These are phyloP conservation scores for Spialia ferax DNA, from an alignment of 2,888 invertebrate genomes.

Conservation along the genomic window DNA sequence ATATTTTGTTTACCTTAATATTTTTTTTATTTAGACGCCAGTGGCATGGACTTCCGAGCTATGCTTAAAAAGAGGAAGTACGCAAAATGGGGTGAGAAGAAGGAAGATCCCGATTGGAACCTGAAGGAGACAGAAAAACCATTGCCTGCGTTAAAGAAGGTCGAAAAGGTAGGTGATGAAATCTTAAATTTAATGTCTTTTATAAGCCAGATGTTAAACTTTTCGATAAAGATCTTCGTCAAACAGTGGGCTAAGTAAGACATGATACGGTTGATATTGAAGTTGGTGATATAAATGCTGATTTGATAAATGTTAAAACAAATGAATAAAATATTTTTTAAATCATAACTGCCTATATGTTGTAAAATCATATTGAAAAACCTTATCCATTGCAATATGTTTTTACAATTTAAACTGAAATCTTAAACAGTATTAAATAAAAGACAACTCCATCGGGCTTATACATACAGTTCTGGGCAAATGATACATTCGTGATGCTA, in stretches of 20 bases:
- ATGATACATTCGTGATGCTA: background rate
- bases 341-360: background rate
- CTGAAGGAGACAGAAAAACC: constrained; percentile 97
- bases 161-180: constrained; percentile 92
- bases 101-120: constrained; percentile 97
- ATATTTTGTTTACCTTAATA: background rate
- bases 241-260: background rate
- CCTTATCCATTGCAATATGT: constrained; percentile 24
- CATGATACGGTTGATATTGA: constrained; percentile 41
- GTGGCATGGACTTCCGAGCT: constrained; percentile 99
- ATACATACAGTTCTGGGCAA: background rate
- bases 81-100: constrained; percentile 96
- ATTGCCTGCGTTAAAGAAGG: constrained; percentile 95
- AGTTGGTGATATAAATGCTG: constrained; percentile 71
- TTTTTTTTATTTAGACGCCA: constrained; percentile 89
- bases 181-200: constrained; percentile 20
- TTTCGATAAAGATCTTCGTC: background rate
- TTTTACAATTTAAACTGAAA: constrained; percentile 44
- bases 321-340: background rate
- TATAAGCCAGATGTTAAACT: background rate
- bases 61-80: constrained; percentile 99
- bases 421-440: constrained; percentile 51
- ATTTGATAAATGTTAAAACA: constrained; percentile 38
- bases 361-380: constrained; percentile 20
- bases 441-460: constrained; percentile 67